Evolutionary conservation across 2,888 invertebrate genomes (phyloP).

Genomic region (Polietes domitor): DNA sequence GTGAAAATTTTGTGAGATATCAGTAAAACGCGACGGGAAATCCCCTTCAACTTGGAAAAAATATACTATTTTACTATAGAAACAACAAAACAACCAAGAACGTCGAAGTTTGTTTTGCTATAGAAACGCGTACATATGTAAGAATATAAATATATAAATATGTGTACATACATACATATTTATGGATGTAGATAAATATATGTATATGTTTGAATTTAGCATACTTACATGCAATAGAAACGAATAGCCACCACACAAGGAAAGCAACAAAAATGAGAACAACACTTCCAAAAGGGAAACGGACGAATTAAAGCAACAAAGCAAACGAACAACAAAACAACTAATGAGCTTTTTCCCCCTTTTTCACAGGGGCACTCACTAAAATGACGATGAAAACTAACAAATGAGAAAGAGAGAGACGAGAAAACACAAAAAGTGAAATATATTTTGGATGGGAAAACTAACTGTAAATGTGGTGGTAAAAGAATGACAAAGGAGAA

Average conservation of each 20-base stretch:
- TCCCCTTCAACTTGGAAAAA: too few relatives aligned
- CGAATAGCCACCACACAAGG: conserved; percentile 6
- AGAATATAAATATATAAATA: neutral
- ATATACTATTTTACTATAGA: neutral
- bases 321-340: neutral
- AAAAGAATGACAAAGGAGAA: neutral
- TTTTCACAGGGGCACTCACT: conserved; percentile 13
- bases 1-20: too few relatives aligned
- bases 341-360: conserved; percentile 44
- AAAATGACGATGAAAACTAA: neutral
- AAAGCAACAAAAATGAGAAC: conserved; percentile 1
- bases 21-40: too few relatives aligned
- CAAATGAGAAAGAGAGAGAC: neutral
- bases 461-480: conserved; percentile 42
- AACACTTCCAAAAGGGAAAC: conserved; percentile 8
- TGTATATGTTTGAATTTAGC: neutral
- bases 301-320: neutral
- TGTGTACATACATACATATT: neutral
- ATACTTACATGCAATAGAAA: conserved; percentile 35
- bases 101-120: conserved; percentile 16
- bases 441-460: neutral
- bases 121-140: neutral
- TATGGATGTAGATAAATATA: too few relatives aligned
- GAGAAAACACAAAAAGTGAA: neutral
- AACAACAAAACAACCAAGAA: neutral